Evolutionary conservation across 2,797 vertebrate genomes (phyloP).

Genomic region (Champsocephalus esox): DNA sequence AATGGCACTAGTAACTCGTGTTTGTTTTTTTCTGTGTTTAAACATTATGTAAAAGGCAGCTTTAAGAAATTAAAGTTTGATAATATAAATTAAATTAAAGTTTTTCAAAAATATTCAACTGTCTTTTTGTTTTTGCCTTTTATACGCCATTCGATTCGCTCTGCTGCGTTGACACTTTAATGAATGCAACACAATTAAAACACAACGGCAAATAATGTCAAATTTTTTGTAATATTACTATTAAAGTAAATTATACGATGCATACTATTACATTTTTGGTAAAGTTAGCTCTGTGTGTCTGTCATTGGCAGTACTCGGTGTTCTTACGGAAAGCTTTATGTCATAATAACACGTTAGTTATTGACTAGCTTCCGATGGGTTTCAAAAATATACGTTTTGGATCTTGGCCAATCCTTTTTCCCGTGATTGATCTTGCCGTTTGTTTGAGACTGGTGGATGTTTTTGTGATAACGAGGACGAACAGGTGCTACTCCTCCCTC

Average conservation of each 20-base stretch:
- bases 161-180: background rate
- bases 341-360: constrained; percentile 12
- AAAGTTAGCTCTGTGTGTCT: background rate
- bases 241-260: background rate
- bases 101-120: constrained; percentile 1
- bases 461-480: constrained; percentile 16
- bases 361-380: background rate
- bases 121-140: background rate
- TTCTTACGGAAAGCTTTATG: constrained; percentile 1
- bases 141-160: background rate
- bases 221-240: background rate
- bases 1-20: constrained; percentile 7
- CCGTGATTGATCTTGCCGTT: constrained; percentile 17
- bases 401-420: constrained; percentile 1
- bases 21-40: constrained; percentile 26
- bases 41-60: constrained; percentile 20
- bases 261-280: background rate
- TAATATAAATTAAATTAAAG: constrained; percentile 47
- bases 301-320: constrained; percentile 10
- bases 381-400: background rate
- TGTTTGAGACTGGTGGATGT: constrained; percentile 35
- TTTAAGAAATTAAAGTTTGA: constrained; percentile 9
- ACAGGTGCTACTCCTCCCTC: constrained; percentile 68
- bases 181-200: background rate
- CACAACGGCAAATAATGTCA: background rate